phyloP scores from a whole-genome alignment of 1,140 invertebrate species.

The Hylaeus volcanicus region DNA sequence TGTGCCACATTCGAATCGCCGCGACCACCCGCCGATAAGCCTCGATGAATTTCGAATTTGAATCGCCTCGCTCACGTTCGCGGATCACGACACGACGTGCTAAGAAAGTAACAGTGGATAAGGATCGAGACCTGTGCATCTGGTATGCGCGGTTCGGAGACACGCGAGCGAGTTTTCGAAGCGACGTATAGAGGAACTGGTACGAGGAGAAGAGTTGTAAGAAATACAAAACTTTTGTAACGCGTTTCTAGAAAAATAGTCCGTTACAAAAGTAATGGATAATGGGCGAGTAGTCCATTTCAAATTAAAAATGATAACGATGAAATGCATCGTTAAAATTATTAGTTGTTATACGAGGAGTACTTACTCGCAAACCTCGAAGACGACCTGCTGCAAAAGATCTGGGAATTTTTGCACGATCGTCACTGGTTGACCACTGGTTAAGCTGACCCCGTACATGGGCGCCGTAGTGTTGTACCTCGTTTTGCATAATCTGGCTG shows the following conservation, averaged over 20 bases:
- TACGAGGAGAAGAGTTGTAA: too few relatives aligned
- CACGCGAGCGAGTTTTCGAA: not conserved
- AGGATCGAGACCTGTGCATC: not conserved
- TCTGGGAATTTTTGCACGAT: constrained; percentile 97
- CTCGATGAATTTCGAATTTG: constrained; percentile 54
- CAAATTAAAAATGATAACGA: too few relatives aligned
- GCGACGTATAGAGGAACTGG: too few relatives aligned
- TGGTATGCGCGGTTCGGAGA: not conserved
- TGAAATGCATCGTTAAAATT: too few relatives aligned
- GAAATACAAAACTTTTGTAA: too few relatives aligned
- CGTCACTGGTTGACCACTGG: constrained; percentile 94
- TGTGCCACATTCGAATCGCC: constrained; percentile 58
- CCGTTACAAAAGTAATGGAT: too few relatives aligned
- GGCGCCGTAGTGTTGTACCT: constrained; percentile 95
- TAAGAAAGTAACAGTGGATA: constrained; percentile 35
- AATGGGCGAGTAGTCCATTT: too few relatives aligned
- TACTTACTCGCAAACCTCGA: constrained; percentile 87
- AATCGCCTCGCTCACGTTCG: constrained; percentile 10
- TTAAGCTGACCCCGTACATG: constrained; percentile 95
- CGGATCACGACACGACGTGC: constrained; percentile 26
- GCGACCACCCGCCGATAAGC: constrained; percentile 6
- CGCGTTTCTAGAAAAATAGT: too few relatives aligned
- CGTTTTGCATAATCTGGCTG: constrained; percentile 90
- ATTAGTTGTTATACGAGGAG: too few relatives aligned
- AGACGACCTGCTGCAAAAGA: constrained; percentile 95